phyloP scores from a whole-genome alignment of 2,888 invertebrate species.

The Cantharis rufa region DNA sequence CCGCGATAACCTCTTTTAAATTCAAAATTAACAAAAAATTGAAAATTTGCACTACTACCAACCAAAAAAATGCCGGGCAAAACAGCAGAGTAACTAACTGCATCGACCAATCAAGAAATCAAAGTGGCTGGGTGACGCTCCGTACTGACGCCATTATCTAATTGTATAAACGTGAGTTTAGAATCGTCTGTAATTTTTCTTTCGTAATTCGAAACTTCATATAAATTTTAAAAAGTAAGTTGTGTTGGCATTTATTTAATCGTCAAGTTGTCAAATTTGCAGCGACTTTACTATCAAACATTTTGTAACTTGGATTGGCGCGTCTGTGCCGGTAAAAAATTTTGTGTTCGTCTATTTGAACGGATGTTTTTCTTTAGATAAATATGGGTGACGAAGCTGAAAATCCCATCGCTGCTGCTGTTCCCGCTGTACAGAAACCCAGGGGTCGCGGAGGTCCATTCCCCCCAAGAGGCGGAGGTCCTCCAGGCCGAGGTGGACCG shows the following conservation, averaged over 20 bases:
- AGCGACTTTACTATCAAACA: not conserved
- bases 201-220: not conserved
- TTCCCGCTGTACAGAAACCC: not conserved
- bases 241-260: not conserved
- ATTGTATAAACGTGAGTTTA: not conserved
- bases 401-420: not conserved
- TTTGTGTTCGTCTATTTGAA: not conserved
- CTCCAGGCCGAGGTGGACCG: slow-evolving; percentile 31
- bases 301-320: not conserved
- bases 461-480: slow-evolving; percentile 31
- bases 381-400: slow-evolving; percentile 16
- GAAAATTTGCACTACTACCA: not conserved
- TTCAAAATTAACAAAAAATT: not conserved
- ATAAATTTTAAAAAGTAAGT: not conserved
- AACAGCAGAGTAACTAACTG: not conserved
- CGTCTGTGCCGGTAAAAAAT: not conserved
- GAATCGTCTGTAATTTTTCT: not conserved
- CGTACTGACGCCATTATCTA: not conserved
- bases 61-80: not conserved
- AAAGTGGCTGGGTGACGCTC: not conserved
- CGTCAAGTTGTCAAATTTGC: not conserved
- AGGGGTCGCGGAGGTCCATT: slow-evolving; percentile 16
- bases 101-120: not conserved
- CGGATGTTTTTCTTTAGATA: not conserved
- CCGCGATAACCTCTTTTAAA: no score